Evolutionary conservation across 2,113 vertebrate genomes (phyloP), one percentile per base, ranked within the genome.

Genomic region (Sigmodon hispidus): DNA sequence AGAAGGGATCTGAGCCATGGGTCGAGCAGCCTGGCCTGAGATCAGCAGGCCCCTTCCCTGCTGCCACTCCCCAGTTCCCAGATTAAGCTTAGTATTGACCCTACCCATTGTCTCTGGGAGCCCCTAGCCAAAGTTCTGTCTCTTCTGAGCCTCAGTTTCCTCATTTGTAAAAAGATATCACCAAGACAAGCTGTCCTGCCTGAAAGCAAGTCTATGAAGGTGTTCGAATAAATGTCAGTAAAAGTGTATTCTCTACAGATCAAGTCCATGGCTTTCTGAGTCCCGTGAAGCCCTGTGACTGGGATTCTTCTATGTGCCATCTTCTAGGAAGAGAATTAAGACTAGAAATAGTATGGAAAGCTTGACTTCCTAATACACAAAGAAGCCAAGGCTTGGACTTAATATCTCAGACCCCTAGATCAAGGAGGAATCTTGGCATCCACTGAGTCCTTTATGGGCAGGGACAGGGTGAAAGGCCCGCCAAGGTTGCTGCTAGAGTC

Each of bases 111-210:
- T 45, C 11, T 31, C 52, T 57, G 67, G 4, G 52, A 50, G 36
- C 7, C n/a, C 24, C 22, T 45, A 40, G 48, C 40, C 21, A 73
- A 45, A 11, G 12, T 43, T 29, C 19, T 55, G 21, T 10, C 31
- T 52, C 31, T 50, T 59, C 57, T 15, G 88, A 88, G 70, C 40
- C 80, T 92, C 76, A 21, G 91, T 89, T 86, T 92, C 84, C 69
- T 83, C 12, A 6, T 22, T 2, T 76, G 29, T 69, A 81, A 94
- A 75, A 75, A 50, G 73, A 43, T 52, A 31, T 19, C 7, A 61
- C 16, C 15, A 19, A 17, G 17, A 73, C 67, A 55, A 73, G 75
- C 59, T 80, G 0, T 61, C 1, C 8, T 34, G 5, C 43, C 59
- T 55, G 22, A 40, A 26, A 75, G 75, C 50, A 57, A 7, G 0